Conservation (phyloP, 2,797 vertebrate genomes). For the Leptodactylus fallax region DNA sequence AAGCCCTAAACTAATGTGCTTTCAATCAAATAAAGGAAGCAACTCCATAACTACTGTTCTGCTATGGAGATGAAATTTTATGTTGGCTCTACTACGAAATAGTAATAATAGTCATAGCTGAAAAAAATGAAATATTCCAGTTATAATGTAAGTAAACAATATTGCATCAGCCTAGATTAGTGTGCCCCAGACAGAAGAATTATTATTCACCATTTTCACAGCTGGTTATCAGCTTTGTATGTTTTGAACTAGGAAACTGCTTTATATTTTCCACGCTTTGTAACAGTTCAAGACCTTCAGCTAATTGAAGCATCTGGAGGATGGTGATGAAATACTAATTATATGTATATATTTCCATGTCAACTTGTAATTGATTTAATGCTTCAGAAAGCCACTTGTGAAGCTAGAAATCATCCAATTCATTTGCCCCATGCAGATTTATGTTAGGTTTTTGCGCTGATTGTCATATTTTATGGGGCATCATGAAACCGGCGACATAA, state of each 20-base stretch:
- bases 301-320: constrained; percentile 44
- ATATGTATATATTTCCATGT: constrained; percentile 49
- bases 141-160: neutral
- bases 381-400: constrained; percentile 24
- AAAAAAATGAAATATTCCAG: neutral
- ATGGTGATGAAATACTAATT: constrained; percentile 48
- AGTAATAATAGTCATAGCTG: neutral
- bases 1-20: neutral
- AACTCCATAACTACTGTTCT: neutral
- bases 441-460: constrained; percentile 24
- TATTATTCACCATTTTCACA: constrained; percentile 31
- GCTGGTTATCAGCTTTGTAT: constrained; percentile 26
- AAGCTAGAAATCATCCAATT: constrained; percentile 30
- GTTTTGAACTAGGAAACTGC: neutral
- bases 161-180: neutral
- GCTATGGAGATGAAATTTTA: no score
- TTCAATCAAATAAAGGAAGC: neutral
- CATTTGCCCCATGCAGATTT: constrained; percentile 35
- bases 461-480: constrained; percentile 37
- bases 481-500: constrained; percentile 14
- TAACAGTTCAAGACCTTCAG: constrained; percentile 29
- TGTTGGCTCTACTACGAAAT: neutral
- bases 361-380: constrained; percentile 44
- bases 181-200: neutral
- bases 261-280: constrained; percentile 25